Percentiles rank a stretch among this genome's conserved stretches.
These are phyloP conservation scores for Drosophila neocordata DNA, from an alignment of 1,140 invertebrate species.

Conservation along the genomic window DNA sequence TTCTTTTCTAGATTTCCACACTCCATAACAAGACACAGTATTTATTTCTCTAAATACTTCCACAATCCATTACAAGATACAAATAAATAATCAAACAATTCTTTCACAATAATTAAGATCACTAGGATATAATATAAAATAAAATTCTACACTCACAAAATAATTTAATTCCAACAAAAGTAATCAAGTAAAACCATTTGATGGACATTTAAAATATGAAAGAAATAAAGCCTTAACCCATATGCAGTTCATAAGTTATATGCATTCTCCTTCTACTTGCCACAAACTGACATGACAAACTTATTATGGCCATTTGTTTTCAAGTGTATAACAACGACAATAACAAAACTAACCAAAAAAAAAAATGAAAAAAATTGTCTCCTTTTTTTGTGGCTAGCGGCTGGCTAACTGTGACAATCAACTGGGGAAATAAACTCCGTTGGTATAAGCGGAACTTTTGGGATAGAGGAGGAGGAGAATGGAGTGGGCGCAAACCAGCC, in stretches of 20 bases:
- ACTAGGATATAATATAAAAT: too few relatives aligned
- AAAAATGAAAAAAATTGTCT: not conserved
- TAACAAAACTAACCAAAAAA: constrained; percentile 22
- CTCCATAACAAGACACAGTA: too few relatives aligned
- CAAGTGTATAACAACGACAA: constrained; percentile 37
- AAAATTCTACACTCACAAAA: not conserved
- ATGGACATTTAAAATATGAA: not conserved
- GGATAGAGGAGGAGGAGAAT: not conserved
- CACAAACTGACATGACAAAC: constrained; percentile 59
- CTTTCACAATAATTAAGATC: too few relatives aligned
- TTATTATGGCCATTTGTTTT: constrained; percentile 73
- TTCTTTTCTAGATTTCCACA: too few relatives aligned
- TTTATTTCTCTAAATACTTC: too few relatives aligned
- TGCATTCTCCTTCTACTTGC: constrained; percentile 17
- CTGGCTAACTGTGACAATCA: constrained; percentile 67
- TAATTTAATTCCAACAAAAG: not conserved
- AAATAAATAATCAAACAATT: too few relatives aligned
- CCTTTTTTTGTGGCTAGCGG: constrained; percentile 20
- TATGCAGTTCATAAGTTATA: constrained; percentile 3
- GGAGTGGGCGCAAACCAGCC: not conserved
- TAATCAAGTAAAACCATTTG: not conserved
- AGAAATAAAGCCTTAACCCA: not conserved
- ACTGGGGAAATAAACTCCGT: constrained; percentile 68
- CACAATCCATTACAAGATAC: too few relatives aligned
- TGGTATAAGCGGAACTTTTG: constrained; percentile 23